Conservation (phyloP, 2,113 vertebrate species). For the Chamaetylas fuelleborni region DNA sequence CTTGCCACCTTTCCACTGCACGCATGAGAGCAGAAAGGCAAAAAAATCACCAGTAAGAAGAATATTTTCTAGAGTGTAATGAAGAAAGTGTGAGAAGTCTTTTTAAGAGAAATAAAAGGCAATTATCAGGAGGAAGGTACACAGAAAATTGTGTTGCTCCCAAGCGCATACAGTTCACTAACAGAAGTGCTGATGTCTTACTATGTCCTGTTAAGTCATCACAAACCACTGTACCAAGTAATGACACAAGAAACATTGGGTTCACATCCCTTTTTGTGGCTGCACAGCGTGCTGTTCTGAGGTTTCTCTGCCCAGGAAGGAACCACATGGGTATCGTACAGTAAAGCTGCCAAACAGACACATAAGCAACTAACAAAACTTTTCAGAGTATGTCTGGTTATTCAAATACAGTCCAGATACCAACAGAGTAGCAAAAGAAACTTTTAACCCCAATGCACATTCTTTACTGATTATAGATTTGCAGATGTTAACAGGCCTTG, state of each 20-base stretch:
- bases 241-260: not conserved
- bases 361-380: not conserved
- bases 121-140: not conserved
- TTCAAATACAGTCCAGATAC: not conserved
- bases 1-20: not conserved
- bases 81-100: not conserved
- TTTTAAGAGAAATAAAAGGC: not conserved
- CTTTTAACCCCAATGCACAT: not conserved
- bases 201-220: not conserved
- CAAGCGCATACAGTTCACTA: not conserved
- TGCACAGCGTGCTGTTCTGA: not conserved
- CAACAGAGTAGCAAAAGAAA: not conserved
- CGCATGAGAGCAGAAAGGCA: not conserved
- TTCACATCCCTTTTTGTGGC: not conserved
- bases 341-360: not conserved
- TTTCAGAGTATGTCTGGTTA: not conserved
- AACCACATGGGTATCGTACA: accelerated
- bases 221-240: not conserved
- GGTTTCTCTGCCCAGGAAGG: not conserved
- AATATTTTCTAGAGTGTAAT: not conserved
- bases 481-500: not conserved
- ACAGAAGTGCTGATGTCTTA: not conserved
- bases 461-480: not conserved
- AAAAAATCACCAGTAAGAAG: not conserved
- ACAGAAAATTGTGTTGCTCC: not conserved